phyloP scores from a whole-genome alignment of 2,797 vertebrate genomes.

The Anolis apletophallus region DNA sequence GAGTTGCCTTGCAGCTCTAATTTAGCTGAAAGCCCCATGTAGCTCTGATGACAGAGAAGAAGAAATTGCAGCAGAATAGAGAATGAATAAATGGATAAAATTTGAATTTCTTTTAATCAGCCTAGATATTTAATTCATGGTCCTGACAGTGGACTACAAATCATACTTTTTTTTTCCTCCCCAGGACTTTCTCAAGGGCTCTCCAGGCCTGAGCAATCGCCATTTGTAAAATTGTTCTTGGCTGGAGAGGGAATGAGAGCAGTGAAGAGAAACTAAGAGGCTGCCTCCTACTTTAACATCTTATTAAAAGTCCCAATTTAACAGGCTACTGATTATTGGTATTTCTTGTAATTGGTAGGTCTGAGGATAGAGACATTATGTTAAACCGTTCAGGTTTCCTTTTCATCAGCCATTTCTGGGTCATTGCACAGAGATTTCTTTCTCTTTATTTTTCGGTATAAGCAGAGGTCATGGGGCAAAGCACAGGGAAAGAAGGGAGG shows the following conservation, averaged over 20 bases:
- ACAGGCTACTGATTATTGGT: slow-evolving; percentile 22
- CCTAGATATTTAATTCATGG: not conserved
- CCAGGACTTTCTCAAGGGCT: slow-evolving; percentile 40
- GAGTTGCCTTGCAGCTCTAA: not conserved
- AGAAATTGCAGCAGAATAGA: slow-evolving; percentile 34
- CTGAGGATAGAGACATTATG: not conserved
- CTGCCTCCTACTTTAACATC: slow-evolving; percentile 2
- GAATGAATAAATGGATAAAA: slow-evolving; percentile 26
- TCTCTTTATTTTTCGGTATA: not conserved
- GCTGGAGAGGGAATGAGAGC: slow-evolving; percentile 29
- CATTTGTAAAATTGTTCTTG: slow-evolving; percentile 25
- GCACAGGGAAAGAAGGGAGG: not conserved
- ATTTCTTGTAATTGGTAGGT: slow-evolving; percentile 34
- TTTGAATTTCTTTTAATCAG: slow-evolving; percentile 48
- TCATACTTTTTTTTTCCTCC: not conserved
- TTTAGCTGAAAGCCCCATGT: not conserved
- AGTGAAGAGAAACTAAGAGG: slow-evolving; percentile 42
- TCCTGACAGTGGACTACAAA: not conserved
- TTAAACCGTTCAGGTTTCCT: not conserved
- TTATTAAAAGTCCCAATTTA: slow-evolving; percentile 43
- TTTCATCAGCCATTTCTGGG: not conserved
- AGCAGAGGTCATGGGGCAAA: not conserved
- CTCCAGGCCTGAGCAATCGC: slow-evolving; percentile 20
- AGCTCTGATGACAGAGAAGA: not conserved
- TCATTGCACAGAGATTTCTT: not conserved